phyloP scores from a whole-genome alignment of 1,140 invertebrate species.

The Trichoplusia ni region DNA sequence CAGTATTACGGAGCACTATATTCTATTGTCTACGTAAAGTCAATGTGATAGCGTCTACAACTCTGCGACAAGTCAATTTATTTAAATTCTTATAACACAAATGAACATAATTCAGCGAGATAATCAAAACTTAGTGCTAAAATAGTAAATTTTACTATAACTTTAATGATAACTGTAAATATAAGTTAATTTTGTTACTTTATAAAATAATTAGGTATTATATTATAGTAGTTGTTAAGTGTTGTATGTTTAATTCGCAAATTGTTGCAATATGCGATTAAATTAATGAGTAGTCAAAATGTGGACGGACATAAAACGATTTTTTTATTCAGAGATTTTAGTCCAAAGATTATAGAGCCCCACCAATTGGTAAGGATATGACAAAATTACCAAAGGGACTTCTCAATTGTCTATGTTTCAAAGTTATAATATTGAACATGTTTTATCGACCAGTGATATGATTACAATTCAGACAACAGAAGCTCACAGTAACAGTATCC shows the following conservation, averaged over 20 bases:
- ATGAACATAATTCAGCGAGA: conserved; percentile 27
- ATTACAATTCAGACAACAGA: conserved; percentile 23
- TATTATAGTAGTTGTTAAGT: conserved; percentile 79
- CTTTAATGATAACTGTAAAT: conserved; percentile 79
- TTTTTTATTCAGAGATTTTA: conserved; percentile 58
- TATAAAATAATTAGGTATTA: conserved; percentile 80
- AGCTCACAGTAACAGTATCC: no score
- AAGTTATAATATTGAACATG: conserved; percentile 11
- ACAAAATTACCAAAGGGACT: conserved; percentile 68
- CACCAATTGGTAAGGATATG: conserved; percentile 73
- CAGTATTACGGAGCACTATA: conserved; percentile 20
- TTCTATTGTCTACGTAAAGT: not conserved
- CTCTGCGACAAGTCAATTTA: conserved; percentile 7
- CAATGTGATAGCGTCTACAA: conserved; percentile 26
- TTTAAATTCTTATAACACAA: conserved; percentile 1
- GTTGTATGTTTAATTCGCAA: conserved; percentile 80
- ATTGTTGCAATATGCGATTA: conserved; percentile 79
- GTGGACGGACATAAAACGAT: conserved; percentile 67
- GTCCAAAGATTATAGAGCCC: conserved; percentile 76
- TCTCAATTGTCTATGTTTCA: conserved; percentile 34
- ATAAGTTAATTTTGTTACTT: conserved; percentile 82
- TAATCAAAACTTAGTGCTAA: conserved; percentile 58
- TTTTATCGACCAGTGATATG: conserved; percentile 14
- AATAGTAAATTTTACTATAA: conserved; percentile 76
- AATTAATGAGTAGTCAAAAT: conserved; percentile 72